Base-by-base conservation (phyloP, 2,797 vertebrate genomes). In the Saxicola maurus region DNA sequence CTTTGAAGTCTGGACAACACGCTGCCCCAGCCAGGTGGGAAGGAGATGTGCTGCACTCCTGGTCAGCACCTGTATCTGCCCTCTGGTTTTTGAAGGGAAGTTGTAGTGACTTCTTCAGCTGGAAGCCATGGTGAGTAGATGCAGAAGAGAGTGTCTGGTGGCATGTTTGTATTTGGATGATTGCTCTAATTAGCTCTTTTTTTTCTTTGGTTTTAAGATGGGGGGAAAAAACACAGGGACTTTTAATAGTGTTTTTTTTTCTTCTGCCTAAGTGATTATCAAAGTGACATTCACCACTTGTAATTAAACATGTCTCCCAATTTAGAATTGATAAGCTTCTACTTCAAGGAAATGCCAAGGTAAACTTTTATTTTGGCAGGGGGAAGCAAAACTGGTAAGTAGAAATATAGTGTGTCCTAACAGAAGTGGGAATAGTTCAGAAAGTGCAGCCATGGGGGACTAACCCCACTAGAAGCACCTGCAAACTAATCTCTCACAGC, bases 181-280 rank as follows among this genome's bases (percentile, higher is more conserved):
- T 69, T 73, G 25, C 19, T 67, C 33, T 55, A 59, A 42, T 51
- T 74, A 49, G 28, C 17, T 33, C 16, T 0, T 6, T 20, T 20
- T 7, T 25, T 17, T 30, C 20, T 45, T 45, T 21, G 20, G 20
- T 69, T 51, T 78, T 69, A 56, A 65, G 30, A 33, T 61, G 9
- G 33, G 25, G 6, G 3, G 3, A 0, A 0, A 6, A n/a, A 27
- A 14, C n/a, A 23, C 1, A 6, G 16, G 8, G 1, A 2, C 3
- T 59, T 24, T 65, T 35, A 52, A n/a, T 6, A 45, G 3, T 30
- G 3, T 3, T 7, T 46, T 46, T n/a, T 79, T 57, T 19, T n/a
- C 25, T 46, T 10, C 30, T 55, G 25, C 38, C 19, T 27, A 57
- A 52, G 28, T 56, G 56, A 65, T 61, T 62, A 31, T 79, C 51